Percentiles rank a stretch among this genome's conserved stretches.
Conservation (phyloP, 2,113 vertebrate species). For the Ginglymostoma cirratum region DNA sequence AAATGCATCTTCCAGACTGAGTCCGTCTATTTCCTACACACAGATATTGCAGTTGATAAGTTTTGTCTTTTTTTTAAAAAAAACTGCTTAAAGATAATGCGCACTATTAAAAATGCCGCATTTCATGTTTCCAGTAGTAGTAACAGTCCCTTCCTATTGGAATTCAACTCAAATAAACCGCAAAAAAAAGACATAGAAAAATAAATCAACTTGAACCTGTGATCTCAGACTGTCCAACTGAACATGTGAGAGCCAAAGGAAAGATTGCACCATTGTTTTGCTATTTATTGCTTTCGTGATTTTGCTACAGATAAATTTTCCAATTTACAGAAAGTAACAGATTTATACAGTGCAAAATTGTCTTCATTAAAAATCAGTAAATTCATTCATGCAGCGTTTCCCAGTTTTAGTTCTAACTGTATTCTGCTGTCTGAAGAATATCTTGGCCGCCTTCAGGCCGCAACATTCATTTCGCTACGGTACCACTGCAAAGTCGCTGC, state of each 20-base stretch:
- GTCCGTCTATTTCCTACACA: not conserved
- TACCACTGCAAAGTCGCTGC: too few relatives aligned
- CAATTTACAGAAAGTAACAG: constrained; percentile 59
- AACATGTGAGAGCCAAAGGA: constrained; percentile 16
- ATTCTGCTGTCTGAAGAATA: not conserved
- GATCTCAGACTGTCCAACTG: not conserved
- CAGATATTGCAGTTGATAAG: not conserved
- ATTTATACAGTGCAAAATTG: constrained; percentile 76
- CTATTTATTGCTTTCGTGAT: constrained; percentile 62
- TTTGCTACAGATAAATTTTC: constrained; percentile 66
- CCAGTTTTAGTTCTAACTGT: not conserved
- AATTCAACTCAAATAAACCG: not conserved
- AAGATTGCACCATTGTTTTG: constrained; percentile 54
- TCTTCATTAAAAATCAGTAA: constrained; percentile 38
- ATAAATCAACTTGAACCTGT: not conserved
- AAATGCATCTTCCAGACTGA: not conserved
- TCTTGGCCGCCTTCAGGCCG: not conserved
- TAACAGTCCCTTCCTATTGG: not conserved
- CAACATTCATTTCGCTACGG: not conserved
- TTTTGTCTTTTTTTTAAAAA: not conserved
- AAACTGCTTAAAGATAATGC: too few relatives aligned
- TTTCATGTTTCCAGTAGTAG: too few relatives aligned
- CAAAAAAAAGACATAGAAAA: not conserved
- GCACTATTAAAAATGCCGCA: not conserved
- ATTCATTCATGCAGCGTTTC: not conserved